Conservation (phyloP, 2,113 vertebrate species). For the Pseudorectes ferrugineus region DNA sequence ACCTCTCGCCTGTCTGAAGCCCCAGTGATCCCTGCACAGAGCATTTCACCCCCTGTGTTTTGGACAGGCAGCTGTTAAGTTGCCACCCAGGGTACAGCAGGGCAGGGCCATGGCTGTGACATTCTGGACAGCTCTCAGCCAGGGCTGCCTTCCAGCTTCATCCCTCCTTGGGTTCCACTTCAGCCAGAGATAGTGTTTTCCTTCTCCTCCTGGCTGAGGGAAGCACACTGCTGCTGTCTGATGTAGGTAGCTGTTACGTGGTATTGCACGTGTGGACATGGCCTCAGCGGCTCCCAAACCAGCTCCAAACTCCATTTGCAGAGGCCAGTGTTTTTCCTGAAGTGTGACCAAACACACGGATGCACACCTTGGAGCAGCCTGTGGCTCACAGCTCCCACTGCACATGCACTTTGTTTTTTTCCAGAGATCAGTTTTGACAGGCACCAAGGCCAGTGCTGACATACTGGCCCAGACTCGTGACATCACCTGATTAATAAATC, state of each 20-base stretch:
- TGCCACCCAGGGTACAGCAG: not conserved
- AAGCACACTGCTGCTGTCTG: not conserved
- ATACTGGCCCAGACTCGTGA: not conserved
- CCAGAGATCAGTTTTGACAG: not conserved
- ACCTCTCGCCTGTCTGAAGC: not conserved
- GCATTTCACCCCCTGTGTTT: not conserved
- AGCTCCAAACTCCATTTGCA: not conserved
- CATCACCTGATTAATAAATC: slow-evolving; percentile 36
- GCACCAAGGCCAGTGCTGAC: not conserved
- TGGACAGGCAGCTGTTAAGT: not conserved
- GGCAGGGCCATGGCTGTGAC: rapidly evolving
- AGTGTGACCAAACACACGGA: rapidly evolving
- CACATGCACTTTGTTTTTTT: not conserved
- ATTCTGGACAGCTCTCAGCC: not conserved
- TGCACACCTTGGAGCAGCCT: not conserved
- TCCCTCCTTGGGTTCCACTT: not conserved
- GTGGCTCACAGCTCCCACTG: not conserved
- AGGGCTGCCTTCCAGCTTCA: not conserved
- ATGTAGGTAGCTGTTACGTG: rapidly evolving
- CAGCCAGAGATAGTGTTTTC: not conserved
- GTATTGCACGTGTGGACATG: rapidly evolving
- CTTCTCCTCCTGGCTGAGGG: not conserved
- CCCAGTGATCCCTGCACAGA: not conserved
- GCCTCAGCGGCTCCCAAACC: not conserved
- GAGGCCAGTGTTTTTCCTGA: not conserved